Percentiles rank a stretch among this genome's conserved stretches.
These are phyloP conservation scores for Elgaria multicarinata DNA, from an alignment of 2,113 vertebrate genomes.

Conservation along the genomic window DNA sequence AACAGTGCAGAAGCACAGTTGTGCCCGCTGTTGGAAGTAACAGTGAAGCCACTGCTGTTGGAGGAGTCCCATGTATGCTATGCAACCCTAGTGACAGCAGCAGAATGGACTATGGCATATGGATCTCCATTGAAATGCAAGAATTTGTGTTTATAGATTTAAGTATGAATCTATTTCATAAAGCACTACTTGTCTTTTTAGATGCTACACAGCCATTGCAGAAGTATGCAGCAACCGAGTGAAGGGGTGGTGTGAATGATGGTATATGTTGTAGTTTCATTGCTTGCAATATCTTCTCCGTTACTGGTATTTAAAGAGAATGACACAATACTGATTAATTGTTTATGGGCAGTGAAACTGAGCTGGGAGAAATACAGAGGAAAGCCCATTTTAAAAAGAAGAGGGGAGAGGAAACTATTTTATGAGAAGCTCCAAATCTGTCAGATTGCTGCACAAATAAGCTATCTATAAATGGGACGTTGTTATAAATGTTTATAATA, in stretches of 20 bases:
- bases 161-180: not conserved
- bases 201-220: not conserved
- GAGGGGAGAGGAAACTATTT: not conserved
- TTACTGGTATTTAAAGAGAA: conserved; percentile 17
- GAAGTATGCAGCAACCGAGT: not conserved
- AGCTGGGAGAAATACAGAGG: conserved; percentile 29
- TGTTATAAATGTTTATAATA: conserved; percentile 12
- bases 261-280: conserved; percentile 8
- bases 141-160: not conserved
- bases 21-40: not conserved
- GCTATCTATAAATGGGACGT: not conserved
- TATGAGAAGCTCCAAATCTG: conserved; percentile 26
- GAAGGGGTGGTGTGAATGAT: not conserved
- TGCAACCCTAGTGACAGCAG: not conserved
- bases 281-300: conserved; percentile 14
- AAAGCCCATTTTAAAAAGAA: conserved; percentile 8
- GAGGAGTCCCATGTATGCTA: not conserved
- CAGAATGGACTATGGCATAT: not conserved
- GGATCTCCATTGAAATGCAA: not conserved
- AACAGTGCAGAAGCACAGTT: not conserved
- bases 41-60: not conserved
- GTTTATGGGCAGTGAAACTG: not conserved
- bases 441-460: conserved; percentile 33
- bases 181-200: not conserved
- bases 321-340: conserved; percentile 11